Evolutionary conservation across 2,113 vertebrate genomes (phyloP), one percentile per base, ranked within the genome.

Genomic region (Oxyruncus cristatus): DNA sequence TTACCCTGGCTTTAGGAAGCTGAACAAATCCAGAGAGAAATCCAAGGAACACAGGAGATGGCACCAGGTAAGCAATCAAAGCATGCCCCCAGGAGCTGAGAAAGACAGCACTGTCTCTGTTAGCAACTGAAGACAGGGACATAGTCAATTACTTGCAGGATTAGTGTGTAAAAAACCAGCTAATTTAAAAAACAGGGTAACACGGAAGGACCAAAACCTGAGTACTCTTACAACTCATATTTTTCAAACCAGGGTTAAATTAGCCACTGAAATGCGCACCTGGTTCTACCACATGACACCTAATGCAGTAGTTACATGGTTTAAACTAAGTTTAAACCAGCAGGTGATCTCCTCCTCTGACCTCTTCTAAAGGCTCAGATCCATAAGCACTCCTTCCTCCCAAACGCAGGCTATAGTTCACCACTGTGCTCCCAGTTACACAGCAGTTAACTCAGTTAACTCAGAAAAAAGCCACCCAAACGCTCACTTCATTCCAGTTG

Each of bases 1-100:
- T 79, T 46, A 46, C 37, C 33, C 33, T 20, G 30, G 47, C 42
- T 74, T 50, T 41, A 50, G 33, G 4, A 33, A 79, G 41, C 42
- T 63, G 33, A 91, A 74, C 30, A 37, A 50, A 46, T 23, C 49
- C 59, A 63, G 66, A 35, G 11, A 32, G 16, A 78, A 63, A 63
- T 37, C 28, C 0, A 3, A 23, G 0, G 5, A 52, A 19, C 2
- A 4, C n/a, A 55, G 59, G 53, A 67, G 9, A 17, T 7, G 1
- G 56, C 65, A 55, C 14, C 14, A 12, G 21, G 15, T 28, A 52
- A 83, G 47, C 42, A 50, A 50, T 10, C 37, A 63, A 63, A 70
- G 44, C 37, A 65, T 26, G 33, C 4, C 17, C 16, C 20, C 49
- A 44, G 19, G n/a, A 59, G n/a, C 18, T 24, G 15, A 46, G 50